These are phyloP conservation scores for Ctenopoma kingsleyae DNA, from an alignment of 2,797 vertebrate species.

Conservation along the genomic window DNA sequence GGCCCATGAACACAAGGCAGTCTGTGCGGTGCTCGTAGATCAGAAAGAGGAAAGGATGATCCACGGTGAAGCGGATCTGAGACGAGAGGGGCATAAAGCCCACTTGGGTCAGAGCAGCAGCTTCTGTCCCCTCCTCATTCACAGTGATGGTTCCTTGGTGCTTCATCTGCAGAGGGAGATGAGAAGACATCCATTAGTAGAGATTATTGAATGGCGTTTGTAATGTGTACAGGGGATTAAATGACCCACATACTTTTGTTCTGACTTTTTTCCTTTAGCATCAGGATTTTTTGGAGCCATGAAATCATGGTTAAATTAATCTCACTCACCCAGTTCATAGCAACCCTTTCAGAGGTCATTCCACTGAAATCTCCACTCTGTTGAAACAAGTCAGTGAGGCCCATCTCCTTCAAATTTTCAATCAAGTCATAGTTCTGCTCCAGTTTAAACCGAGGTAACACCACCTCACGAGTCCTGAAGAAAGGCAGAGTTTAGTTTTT, in stretches of 20 bases:
- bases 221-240: not conserved
- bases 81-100: constrained; percentile 97
- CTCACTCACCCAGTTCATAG: constrained; percentile 89
- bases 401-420: constrained; percentile 89
- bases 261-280: not conserved
- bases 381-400: constrained; percentile 89
- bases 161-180: constrained; percentile 86
- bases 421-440: constrained; percentile 95
- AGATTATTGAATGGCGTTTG: not conserved
- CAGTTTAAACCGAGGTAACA: constrained; percentile 94
- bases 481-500: not conserved
- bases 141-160: constrained; percentile 97
- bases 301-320: not conserved
- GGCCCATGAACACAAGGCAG: constrained; percentile 95
- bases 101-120: constrained; percentile 90
- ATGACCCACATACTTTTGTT: not conserved
- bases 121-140: constrained; percentile 96
- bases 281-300: not conserved
- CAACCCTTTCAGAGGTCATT: constrained; percentile 89
- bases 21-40: constrained; percentile 96
- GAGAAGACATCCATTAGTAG: constrained; percentile 1
- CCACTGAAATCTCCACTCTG: constrained; percentile 88
- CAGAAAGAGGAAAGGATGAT: constrained; percentile 95
- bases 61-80: constrained; percentile 91
- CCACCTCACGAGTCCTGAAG: constrained; percentile 92